These are phyloP conservation scores for Lordiphosa stackelbergi DNA, from an alignment of 1,140 invertebrate species.

Conservation along the genomic window DNA sequence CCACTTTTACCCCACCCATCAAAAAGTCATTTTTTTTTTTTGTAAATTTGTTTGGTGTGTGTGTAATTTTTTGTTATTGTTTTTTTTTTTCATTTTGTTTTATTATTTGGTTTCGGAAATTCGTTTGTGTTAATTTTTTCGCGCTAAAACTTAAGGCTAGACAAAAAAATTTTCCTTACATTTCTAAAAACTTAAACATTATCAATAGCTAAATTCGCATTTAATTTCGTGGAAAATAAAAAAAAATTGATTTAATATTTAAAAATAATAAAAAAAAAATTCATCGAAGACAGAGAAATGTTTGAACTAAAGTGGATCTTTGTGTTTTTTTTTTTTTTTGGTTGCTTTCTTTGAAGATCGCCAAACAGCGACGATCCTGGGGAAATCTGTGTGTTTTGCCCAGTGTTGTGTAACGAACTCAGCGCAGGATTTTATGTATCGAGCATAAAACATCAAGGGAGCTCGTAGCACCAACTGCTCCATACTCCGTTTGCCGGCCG, in stretches of 20 bases:
- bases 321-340: slow-evolving; percentile 3
- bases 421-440: slow-evolving; percentile 68
- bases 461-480: slow-evolving; percentile 36
- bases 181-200: slow-evolving; percentile 63
- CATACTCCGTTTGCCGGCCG: slow-evolving; percentile 59
- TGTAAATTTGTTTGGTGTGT: slow-evolving; percentile 50
- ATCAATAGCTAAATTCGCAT: slow-evolving; percentile 69
- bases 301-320: not conserved
- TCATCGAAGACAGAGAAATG: slow-evolving; percentile 17
- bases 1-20: not conserved
- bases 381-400: slow-evolving; percentile 19
- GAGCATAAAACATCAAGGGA: slow-evolving; percentile 75
- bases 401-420: slow-evolving; percentile 44
- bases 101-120: slow-evolving; percentile 69
- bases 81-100: slow-evolving; percentile 11
- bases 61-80: slow-evolving; percentile 29
- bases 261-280: slow-evolving; percentile 29
- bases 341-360: slow-evolving; percentile 21
- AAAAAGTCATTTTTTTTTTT: slow-evolving; percentile 15
- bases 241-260: slow-evolving; percentile 20
- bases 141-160: slow-evolving; percentile 67
- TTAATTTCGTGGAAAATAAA: slow-evolving; percentile 41
- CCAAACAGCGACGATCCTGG: slow-evolving; percentile 24
- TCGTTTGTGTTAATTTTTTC: slow-evolving; percentile 65
- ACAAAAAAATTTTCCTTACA: slow-evolving; percentile 62